Evolutionary conservation across 2,797 vertebrate species (phyloP).

Genomic region (Coranthus polyacanthus): DNA sequence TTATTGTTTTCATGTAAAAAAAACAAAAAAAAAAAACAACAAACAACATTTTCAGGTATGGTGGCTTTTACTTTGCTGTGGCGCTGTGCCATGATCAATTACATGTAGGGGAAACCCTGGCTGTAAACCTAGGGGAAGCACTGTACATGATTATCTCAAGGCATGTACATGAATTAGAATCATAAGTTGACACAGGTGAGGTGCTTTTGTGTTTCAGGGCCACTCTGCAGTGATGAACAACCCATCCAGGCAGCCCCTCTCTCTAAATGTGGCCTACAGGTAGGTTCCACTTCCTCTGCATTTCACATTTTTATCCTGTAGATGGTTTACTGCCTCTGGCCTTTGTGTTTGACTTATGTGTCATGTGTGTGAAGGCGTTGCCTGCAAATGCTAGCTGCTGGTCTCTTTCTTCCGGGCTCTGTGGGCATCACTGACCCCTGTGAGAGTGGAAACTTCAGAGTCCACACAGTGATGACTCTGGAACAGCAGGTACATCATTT

Average conservation of each 20-base stretch:
- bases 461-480: conserved; percentile 97
- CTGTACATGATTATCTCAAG: not conserved
- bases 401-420: conserved; percentile 95
- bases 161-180: not conserved
- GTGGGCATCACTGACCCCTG: conserved; percentile 98
- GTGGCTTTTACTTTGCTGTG: too few relatives aligned
- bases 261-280: conserved; percentile 96
- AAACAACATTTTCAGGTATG: too few relatives aligned
- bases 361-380: conserved; percentile 87
- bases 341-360: conserved; percentile 3
- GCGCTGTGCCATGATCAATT: too few relatives aligned
- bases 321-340: too few relatives aligned
- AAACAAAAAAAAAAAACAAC: too few relatives aligned
- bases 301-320: too few relatives aligned
- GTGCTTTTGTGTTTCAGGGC: conserved; percentile 81
- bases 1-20: too few relatives aligned
- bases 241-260: conserved; percentile 94
- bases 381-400: conserved; percentile 96
- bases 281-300: too few relatives aligned
- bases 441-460: conserved; percentile 96
- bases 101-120: too few relatives aligned
- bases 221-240: conserved; percentile 99
- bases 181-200: too few relatives aligned
- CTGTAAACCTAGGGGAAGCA: too few relatives aligned
- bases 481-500: conserved; percentile 91